These are phyloP conservation scores for Rhamphomyia laevipes DNA, from an alignment of 2,888 invertebrate genomes.

Conservation along the genomic window DNA sequence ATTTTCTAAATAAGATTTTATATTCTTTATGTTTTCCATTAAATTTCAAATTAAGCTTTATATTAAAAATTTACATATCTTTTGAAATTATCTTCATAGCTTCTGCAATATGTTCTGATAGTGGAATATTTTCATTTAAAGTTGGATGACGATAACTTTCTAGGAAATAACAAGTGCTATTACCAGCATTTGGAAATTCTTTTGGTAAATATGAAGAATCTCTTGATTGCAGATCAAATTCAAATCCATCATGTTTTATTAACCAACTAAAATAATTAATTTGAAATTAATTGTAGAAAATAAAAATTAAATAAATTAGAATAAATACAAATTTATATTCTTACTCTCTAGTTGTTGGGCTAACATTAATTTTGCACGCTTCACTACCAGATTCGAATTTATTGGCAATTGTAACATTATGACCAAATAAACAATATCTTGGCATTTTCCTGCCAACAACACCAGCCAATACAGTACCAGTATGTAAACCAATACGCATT, in stretches of 20 bases:
- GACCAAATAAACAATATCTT: slow-evolving; percentile 88
- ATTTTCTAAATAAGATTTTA: neutral
- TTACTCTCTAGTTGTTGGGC: slow-evolving; percentile 87
- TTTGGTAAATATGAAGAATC: slow-evolving; percentile 68
- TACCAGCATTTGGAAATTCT: slow-evolving; percentile 66
- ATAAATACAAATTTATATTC: slow-evolving; percentile 28
- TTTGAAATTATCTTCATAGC: slow-evolving; percentile 30
- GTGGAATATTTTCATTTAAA: slow-evolving; percentile 45
- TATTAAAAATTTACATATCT: neutral
- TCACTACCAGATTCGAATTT: slow-evolving; percentile 93
- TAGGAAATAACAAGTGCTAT: slow-evolving; percentile 78
- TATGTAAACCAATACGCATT: slow-evolving; percentile 94
- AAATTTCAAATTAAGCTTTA: neutral
- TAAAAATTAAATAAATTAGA: neutral
- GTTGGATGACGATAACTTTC: slow-evolving; percentile 64
- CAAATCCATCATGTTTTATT: slow-evolving; percentile 60
- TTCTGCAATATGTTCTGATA: slow-evolving; percentile 32
- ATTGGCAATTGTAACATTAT: slow-evolving; percentile 90
- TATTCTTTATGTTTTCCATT: neutral
- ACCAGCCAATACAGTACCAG: slow-evolving; percentile 85
- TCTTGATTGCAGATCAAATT: slow-evolving; percentile 55
- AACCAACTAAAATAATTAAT: slow-evolving; percentile 48
- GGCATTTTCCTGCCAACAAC: slow-evolving; percentile 77
- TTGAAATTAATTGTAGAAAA: slow-evolving; percentile 1
- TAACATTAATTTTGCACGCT: slow-evolving; percentile 81